Evolutionary conservation across 2,797 vertebrate species (phyloP), one percentile per base, ranked within the genome.

Genomic region (Anolis apletophallus): DNA sequence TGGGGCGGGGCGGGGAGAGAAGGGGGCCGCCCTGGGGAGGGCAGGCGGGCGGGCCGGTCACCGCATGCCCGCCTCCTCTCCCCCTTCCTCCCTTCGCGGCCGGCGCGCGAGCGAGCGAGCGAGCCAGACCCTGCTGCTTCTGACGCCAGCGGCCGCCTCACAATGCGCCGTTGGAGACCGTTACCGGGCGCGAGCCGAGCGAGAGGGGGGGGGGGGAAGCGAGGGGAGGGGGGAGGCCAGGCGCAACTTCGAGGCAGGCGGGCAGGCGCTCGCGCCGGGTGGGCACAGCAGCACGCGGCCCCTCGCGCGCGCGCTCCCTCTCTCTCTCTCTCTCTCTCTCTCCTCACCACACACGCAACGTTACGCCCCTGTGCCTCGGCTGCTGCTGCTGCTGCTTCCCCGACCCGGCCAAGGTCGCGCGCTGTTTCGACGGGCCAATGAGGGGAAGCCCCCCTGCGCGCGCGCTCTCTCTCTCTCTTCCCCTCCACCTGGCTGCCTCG

Each of bases 71-170:
- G 83, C 80, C 1, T 52, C 7, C 86, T 36, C 87, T 73, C 72
- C 78, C 61, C 89, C 87, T 87, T 91, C 68, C 54, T 46, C 80
- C 52, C 14, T 81, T 84, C 77, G 36, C 46, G 26, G 76, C 61
- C 10, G 88, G 57, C 32, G 68, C 78, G 81, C 83, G 68, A 36
- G 2, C n/a, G n/a, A n/a, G n/a, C n/a, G n/a, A n/a, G n/a, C n/a
- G n/a, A n/a, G n/a, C n/a, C n/a, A n/a, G n/a, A n/a, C 36, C 46
- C 64, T n/a, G n/a, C 19, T 16, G 34, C 32, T 57, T 50, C 79
- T 2, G 80, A 19, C 74, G 79, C 78, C 71, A 78, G n/a, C 81
- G 2, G 80, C 50, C 57, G 80, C 88, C 80, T 77, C 74, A 34
- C 36, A 83, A 59, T 75, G 80, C 52, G 79, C 83, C 17, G 50